phyloP scores from a whole-genome alignment of 37 sponge, comb jelly and placozoan genomes.

The Halichondria panicea region DNA sequence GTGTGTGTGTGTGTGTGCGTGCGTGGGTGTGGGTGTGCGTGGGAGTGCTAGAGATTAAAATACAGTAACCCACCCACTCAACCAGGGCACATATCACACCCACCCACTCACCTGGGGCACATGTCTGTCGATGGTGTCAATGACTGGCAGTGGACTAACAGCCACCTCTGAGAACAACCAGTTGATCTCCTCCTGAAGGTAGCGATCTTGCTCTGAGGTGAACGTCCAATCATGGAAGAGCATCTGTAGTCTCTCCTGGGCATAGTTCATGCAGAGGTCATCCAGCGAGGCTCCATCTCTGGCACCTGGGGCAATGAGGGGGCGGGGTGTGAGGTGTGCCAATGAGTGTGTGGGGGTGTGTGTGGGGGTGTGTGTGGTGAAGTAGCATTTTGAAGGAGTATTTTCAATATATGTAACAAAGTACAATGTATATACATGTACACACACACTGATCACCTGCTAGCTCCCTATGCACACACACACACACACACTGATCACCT shows the following conservation, averaged over 20 bases:
- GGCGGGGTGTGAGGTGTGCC: too few species aligned
- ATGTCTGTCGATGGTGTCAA: conserved; percentile 88
- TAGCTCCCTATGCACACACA: too few species aligned
- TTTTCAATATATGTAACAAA: too few species aligned
- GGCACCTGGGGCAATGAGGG: too few species aligned
- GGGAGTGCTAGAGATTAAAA: not conserved
- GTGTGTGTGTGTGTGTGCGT: not conserved
- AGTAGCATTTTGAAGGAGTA: too few species aligned
- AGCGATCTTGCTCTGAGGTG: conserved; percentile 91
- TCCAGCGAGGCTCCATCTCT: conserved; percentile 80
- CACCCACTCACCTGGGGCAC: conserved; percentile 61
- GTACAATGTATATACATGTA: too few species aligned
- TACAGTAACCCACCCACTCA: not conserved
- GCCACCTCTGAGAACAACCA: conserved; percentile 86
- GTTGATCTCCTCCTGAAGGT: conserved; percentile 89
- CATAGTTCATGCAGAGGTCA: conserved; percentile 95
- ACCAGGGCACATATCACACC: not conserved
- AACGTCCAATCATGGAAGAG: conserved; percentile 92
- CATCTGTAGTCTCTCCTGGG: conserved; percentile 95
- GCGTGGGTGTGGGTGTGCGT: too few species aligned
- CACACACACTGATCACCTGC: too few species aligned
- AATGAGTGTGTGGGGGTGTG: too few species aligned
- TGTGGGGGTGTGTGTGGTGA: too few species aligned
- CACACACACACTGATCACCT: too few species aligned
- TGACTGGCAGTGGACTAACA: conserved; percentile 76